These are phyloP conservation scores for Calidris pugnax DNA, from an alignment of 2,113 vertebrate species.

Conservation along the genomic window DNA sequence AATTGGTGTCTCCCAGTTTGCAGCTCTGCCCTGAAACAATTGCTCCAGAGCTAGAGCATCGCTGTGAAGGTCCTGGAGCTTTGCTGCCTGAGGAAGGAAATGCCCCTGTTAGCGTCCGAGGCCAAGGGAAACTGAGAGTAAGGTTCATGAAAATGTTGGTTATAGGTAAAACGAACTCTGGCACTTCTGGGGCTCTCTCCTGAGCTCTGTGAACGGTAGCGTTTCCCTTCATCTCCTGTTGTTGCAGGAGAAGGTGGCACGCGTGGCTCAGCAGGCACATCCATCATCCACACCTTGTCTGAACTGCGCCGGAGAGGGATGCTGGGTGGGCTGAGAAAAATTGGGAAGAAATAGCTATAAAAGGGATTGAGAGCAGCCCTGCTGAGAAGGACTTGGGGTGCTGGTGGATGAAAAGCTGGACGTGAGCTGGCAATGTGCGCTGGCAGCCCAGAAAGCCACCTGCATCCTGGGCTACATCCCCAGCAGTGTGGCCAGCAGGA, in stretches of 20 bases:
- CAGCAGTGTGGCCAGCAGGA: neutral
- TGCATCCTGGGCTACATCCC: neutral
- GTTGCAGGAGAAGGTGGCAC: neutral
- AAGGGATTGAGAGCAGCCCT: neutral
- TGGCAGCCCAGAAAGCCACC: neutral
- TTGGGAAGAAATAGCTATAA: neutral
- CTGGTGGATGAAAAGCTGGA: neutral
- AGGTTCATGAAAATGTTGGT: neutral
- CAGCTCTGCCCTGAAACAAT: neutral
- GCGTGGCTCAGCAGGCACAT: neutral
- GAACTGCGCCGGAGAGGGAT: neutral
- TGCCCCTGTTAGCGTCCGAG: neutral
- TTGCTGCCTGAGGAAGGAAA: neutral
- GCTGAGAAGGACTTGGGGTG: neutral
- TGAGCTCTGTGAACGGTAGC: rapidly evolving
- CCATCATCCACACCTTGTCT: neutral
- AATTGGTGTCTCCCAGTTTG: neutral
- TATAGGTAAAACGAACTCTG: neutral
- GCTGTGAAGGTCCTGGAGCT: neutral
- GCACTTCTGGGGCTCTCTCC: neutral
- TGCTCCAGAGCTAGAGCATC: rapidly evolving
- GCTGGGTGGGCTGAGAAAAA: neutral
- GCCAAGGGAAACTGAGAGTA: neutral
- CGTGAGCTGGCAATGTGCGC: neutral
- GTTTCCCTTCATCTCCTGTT: neutral